phyloP scores from a whole-genome alignment of 2,888 invertebrate genomes.

The Apotomis betuletana region DNA sequence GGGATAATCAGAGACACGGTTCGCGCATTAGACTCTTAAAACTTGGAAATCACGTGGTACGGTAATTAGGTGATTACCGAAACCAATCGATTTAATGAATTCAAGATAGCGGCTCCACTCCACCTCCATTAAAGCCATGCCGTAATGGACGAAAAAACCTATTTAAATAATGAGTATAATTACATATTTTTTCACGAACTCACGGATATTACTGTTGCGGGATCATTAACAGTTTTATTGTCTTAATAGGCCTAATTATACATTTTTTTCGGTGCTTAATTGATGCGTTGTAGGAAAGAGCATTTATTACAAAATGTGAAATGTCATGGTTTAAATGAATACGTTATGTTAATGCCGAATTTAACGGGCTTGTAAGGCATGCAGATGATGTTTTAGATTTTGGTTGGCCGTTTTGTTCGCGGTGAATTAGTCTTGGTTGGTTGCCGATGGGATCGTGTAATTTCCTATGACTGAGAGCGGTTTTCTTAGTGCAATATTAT shows the following conservation, averaged over 20 bases:
- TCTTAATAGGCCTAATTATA: conserved; percentile 84
- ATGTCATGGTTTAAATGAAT: conserved; percentile 83
- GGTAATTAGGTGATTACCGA: conserved; percentile 83
- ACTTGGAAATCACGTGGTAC: conserved; percentile 74
- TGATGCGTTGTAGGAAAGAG: conserved; percentile 80
- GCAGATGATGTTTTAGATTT: conserved; percentile 72
- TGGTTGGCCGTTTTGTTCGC: conserved; percentile 76
- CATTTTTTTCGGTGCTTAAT: conserved; percentile 82
- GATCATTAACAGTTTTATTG: conserved; percentile 84
- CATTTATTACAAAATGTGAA: conserved; percentile 83
- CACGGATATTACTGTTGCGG: conserved; percentile 81
- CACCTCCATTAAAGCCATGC: conserved; percentile 76
- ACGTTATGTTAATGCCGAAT: conserved; percentile 79
- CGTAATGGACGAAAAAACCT: conserved; percentile 80
- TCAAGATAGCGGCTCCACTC: conserved; percentile 76
- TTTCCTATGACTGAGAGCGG: conserved; percentile 58
- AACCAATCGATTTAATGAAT: conserved; percentile 83
- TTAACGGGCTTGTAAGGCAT: conserved; percentile 75
- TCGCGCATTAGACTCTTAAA: conserved; percentile 78
- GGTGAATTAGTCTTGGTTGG: conserved; percentile 76
- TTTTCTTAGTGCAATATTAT: conserved; percentile 57
- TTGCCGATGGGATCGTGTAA: conserved; percentile 69
- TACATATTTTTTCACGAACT: conserved; percentile 81
- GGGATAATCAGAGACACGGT: conserved; percentile 79
- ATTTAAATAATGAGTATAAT: conserved; percentile 83